phyloP scores from a whole-genome alignment of 2,113 vertebrate species.

The Zonotrichia leucophrys region DNA sequence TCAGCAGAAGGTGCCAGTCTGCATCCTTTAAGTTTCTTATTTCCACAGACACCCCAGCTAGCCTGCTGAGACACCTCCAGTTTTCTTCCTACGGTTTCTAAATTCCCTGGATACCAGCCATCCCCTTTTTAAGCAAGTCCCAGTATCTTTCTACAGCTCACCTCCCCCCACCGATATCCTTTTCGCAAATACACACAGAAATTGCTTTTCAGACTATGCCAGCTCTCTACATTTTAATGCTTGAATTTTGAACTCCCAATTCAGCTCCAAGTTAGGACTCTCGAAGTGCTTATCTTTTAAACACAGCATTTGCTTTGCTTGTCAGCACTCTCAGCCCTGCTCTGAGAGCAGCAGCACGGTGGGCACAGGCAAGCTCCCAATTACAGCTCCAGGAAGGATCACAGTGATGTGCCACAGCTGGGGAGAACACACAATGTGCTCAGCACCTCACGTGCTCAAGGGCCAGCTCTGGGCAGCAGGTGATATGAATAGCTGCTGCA shows the following conservation, averaged over 20 bases:
- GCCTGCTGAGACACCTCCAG: constrained; percentile 26
- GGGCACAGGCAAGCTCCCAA: neutral
- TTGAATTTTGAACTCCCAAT: constrained; percentile 6
- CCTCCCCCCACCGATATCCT: neutral
- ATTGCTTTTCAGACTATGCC: constrained; percentile 13
- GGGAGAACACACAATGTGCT: neutral
- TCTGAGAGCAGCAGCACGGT: constrained; percentile 1
- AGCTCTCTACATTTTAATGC: constrained; percentile 17
- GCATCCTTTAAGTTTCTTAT: neutral
- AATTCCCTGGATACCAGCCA: constrained; percentile 37
- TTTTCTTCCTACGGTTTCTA: constrained; percentile 31
- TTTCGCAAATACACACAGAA: neutral
- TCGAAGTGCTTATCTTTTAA: constrained; percentile 32
- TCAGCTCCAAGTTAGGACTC: constrained; percentile 7
- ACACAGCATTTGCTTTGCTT: neutral
- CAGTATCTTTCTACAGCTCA: constrained; percentile 17
- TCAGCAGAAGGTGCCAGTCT: constrained; percentile 2
- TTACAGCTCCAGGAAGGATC: neutral
- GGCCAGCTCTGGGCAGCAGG: neutral
- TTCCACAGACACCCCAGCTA: constrained; percentile 33
- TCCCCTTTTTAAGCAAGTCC: constrained; percentile 21
- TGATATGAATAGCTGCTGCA: neutral
- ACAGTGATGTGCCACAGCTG: neutral
- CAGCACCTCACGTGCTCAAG: neutral
- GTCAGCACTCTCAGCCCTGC: constrained; percentile 30